Evolutionary conservation across 2,797 vertebrate genomes (phyloP).

Genomic region (Cyprinella venusta): DNA sequence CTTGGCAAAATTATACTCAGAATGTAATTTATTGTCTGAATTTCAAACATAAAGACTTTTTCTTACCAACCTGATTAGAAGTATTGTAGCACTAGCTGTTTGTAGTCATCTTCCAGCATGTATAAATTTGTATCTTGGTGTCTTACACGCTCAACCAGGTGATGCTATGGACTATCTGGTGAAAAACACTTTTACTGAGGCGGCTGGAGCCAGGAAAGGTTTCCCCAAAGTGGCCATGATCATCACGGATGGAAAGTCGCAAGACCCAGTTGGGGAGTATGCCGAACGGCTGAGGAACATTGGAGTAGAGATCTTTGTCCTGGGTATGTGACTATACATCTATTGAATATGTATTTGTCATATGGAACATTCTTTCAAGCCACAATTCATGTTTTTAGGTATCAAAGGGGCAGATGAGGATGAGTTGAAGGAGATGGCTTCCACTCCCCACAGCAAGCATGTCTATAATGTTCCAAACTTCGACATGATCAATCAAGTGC

Average conservation of each 20-base stretch:
- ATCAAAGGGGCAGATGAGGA: conserved; percentile 98
- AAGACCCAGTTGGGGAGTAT: conserved; percentile 94
- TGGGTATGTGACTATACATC: conserved; percentile 81
- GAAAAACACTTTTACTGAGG: conserved; percentile 89
- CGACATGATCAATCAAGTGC: conserved; percentile 90
- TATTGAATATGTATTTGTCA: not conserved
- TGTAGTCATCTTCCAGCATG: not conserved
- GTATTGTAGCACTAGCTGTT: not conserved
- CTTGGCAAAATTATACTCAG: not conserved
- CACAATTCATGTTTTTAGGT: conserved; percentile 76
- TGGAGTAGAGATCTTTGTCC: conserved; percentile 96
- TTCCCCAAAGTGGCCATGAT: conserved; percentile 98
- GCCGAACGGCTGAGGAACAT: conserved; percentile 90
- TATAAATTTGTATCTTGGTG: not conserved
- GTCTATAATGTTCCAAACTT: conserved; percentile 97
- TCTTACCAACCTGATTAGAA: not conserved
- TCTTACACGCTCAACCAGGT: conserved; percentile 72
- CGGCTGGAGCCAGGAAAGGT: conserved; percentile 89
- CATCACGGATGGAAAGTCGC: conserved; percentile 98
- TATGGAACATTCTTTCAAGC: conserved; percentile 54
- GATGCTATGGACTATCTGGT: conserved; percentile 94
- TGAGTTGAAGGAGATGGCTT: conserved; percentile 94
- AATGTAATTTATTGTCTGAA: not conserved
- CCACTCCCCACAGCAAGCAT: conserved; percentile 88
- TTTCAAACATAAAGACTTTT: not conserved